Conservation (phyloP, 1,140 invertebrate species). For the Ostrea denselamellosa region DNA sequence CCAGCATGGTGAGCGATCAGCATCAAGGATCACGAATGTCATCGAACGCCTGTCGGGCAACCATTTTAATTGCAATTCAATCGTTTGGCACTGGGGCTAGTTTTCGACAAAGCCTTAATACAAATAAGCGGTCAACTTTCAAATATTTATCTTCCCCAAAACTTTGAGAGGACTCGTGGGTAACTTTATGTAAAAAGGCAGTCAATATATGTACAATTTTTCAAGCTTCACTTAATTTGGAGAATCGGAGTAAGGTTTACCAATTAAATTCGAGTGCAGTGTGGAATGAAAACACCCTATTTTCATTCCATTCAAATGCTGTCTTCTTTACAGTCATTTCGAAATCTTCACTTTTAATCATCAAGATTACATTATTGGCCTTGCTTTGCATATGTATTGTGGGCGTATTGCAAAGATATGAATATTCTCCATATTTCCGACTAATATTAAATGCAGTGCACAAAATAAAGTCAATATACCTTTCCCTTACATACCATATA, state of each 20-base stretch:
- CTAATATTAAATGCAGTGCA: neutral
- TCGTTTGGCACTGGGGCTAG: neutral
- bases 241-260: slow-evolving; percentile 32
- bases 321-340: neutral
- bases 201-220: neutral
- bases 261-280: slow-evolving; percentile 33
- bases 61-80: slow-evolving; percentile 23
- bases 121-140: slow-evolving; percentile 33
- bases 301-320: neutral
- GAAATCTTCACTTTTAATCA: neutral
- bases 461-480: neutral
- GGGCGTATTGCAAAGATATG: neutral
- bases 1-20: neutral
- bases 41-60: neutral
- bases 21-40: slow-evolving; percentile 8
- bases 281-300: neutral
- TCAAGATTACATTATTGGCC: neutral
- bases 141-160: slow-evolving; percentile 13
- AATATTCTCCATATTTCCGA: neutral
- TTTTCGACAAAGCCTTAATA: slow-evolving; percentile 28
- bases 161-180: neutral
- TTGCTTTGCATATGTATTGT: slow-evolving; percentile 5
- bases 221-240: slow-evolving; percentile 27
- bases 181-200: slow-evolving; percentile 21
- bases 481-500: neutral